Evolutionary conservation across 2,113 vertebrate species (phyloP).

Genomic region (Carettochelys insculpta): DNA sequence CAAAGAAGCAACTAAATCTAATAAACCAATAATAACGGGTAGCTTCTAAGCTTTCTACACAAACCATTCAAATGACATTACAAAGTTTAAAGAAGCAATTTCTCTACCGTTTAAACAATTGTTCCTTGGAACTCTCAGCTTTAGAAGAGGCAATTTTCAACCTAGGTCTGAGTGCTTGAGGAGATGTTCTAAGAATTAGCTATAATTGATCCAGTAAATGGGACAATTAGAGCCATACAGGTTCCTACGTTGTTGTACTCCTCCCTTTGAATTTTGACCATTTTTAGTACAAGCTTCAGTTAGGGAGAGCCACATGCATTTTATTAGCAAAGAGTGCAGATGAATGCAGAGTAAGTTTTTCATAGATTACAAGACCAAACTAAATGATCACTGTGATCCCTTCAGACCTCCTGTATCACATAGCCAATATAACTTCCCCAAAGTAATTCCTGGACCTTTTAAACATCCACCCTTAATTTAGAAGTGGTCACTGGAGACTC

Average conservation of each 20-base stretch:
- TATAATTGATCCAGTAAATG: not conserved
- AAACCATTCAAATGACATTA: not conserved
- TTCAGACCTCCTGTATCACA: no score
- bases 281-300: not conserved
- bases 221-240: not conserved
- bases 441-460: not conserved
- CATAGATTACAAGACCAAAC: not conserved
- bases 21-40: not conserved
- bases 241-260: fast-evolving
- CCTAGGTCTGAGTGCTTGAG: not conserved
- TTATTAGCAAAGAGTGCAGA: not conserved
- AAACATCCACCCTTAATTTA: no score
- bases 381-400: not conserved
- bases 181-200: not conserved
- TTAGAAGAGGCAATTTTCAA: not conserved
- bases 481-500: no score
- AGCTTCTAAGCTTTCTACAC: not conserved
- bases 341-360: not conserved
- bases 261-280: not conserved
- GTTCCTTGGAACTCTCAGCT: not conserved
- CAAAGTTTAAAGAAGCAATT: not conserved
- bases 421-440: no score
- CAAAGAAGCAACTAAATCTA: not conserved
- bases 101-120: not conserved
- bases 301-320: fast-evolving